Conservation (phyloP, 1,140 invertebrate genomes). For the Leptoteleia sp. region DNA sequence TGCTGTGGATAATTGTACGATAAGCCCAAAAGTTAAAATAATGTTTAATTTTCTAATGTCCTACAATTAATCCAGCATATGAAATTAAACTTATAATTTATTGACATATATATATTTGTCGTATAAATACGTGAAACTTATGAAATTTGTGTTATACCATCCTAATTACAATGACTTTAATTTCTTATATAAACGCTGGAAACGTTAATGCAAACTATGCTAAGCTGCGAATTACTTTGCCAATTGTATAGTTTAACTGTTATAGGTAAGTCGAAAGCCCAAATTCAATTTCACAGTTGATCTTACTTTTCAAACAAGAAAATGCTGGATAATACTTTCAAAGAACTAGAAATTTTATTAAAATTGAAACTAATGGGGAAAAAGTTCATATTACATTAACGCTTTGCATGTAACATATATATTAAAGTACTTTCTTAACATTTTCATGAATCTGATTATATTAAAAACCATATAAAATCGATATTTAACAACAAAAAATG, state of each 20-base stretch:
- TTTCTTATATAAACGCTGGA: conserved; percentile 5
- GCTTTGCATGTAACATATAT: too few relatives aligned
- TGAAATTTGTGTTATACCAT: conserved; percentile 12
- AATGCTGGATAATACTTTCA: too few relatives aligned
- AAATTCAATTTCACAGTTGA: conserved; percentile 8
- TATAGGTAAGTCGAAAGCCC: conserved; percentile 12
- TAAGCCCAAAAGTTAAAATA: background rate
- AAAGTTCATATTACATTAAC: too few relatives aligned
- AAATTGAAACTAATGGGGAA: too few relatives aligned
- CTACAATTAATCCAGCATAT: background rate
- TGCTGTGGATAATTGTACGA: too few relatives aligned
- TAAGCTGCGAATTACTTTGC: conserved; percentile 8
- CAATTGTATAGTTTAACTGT: conserved; percentile 7
- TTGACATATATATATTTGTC: conserved; percentile 1
- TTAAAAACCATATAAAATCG: too few relatives aligned
- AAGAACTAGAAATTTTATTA: too few relatives aligned
- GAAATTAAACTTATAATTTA: conserved; percentile 12
- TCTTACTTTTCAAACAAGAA: too few relatives aligned
- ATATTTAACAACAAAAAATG: too few relatives aligned
- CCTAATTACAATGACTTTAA: conserved; percentile 19
- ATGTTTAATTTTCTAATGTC: background rate
- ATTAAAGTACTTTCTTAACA: too few relatives aligned
- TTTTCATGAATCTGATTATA: too few relatives aligned
- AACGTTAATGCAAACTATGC: conserved; percentile 19
- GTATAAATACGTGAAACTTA: conserved; percentile 12